Base-by-base conservation (phyloP, 2,888 invertebrate species). In the Keiferia lycopersicella region DNA sequence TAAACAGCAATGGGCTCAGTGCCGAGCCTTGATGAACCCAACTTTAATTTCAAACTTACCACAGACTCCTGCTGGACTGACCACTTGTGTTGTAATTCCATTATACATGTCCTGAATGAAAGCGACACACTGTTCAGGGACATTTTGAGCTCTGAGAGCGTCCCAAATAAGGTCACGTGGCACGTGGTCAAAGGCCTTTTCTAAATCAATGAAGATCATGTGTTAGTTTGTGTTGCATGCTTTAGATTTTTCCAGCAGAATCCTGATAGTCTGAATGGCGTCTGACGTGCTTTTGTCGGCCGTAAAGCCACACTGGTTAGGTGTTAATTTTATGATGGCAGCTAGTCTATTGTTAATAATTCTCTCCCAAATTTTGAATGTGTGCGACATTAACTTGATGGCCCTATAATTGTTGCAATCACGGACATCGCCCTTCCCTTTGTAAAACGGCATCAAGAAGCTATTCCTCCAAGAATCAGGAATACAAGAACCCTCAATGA, bases 331-430 rank as follows among this genome's bases (percentile, higher is more conserved):
- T 12, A 14, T 57, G 14, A 57, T 12, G 2, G 1, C 7, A 4
- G 10, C 8, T 6, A 57, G n/a, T 16, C 48, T 34, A 56, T 51
- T 59, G 39, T 59, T 62, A 34, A 65, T 50, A 51, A 63, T 50
- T 48, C 57, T 30, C 30, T 57, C 57, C 57, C 57, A 57, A 30
- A 57, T 67, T 56, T 69, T 67, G 12, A 67, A 53, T 11, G 65
- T 66, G 26, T 69, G 69, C 16, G 68, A 67, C 11, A 61, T 69
- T 0, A 68, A 39, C 18, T 69, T 69, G 6, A 69, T 69, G 12
- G 48, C 67, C 16, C 66, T 63, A 50, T 69, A 66, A 26, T 66
- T 69, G 12, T 61, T 63, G 16, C 68, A 68, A 4, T 62, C 59
- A 1, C 53, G 53, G 8, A 65, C 61, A 30, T 67, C 67, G 12